Evolutionary conservation across 1,140 invertebrate species (phyloP).

Genomic region (Brachionus plicatilis): DNA sequence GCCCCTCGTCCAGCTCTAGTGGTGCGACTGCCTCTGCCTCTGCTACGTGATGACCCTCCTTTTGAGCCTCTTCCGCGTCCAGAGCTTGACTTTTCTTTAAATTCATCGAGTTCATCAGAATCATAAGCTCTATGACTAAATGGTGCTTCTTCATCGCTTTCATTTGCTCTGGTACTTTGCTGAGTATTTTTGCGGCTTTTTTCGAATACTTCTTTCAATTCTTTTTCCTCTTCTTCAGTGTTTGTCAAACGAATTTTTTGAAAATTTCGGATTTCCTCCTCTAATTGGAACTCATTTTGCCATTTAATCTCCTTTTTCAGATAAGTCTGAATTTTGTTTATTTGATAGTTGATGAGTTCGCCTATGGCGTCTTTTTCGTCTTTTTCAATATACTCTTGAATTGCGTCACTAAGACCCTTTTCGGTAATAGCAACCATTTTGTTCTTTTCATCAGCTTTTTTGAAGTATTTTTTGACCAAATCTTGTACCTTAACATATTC

Average conservation of each 20-base stretch:
- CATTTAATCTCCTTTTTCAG: constrained; percentile 24
- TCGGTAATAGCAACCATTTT: constrained; percentile 14
- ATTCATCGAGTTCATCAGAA: not conserved
- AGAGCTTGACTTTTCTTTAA: not conserved
- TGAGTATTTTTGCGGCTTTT: constrained; percentile 14
- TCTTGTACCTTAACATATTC: constrained; percentile 36
- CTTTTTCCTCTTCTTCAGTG: not conserved
- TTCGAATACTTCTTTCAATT: constrained; percentile 28
- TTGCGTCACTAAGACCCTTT: constrained; percentile 14
- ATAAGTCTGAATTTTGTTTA: constrained; percentile 19
- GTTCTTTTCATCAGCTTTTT: constrained; percentile 35
- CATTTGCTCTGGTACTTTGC: not conserved
- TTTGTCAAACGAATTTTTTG: constrained; percentile 10
- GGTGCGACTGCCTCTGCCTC: not conserved
- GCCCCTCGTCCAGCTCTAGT: not conserved
- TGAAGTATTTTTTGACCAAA: constrained; percentile 31
- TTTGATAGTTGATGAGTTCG: constrained; percentile 26
- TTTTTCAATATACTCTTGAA: constrained; percentile 39
- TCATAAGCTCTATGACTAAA: not conserved
- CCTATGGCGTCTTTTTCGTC: constrained; percentile 40
- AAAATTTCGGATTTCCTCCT: constrained; percentile 18
- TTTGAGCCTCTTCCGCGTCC: not conserved
- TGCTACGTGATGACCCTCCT: not conserved
- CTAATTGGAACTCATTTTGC: constrained; percentile 28
- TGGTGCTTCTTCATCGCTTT: not conserved